Base-by-base conservation (phyloP, 2,797 vertebrate species). In the Miichthys miiuy region DNA sequence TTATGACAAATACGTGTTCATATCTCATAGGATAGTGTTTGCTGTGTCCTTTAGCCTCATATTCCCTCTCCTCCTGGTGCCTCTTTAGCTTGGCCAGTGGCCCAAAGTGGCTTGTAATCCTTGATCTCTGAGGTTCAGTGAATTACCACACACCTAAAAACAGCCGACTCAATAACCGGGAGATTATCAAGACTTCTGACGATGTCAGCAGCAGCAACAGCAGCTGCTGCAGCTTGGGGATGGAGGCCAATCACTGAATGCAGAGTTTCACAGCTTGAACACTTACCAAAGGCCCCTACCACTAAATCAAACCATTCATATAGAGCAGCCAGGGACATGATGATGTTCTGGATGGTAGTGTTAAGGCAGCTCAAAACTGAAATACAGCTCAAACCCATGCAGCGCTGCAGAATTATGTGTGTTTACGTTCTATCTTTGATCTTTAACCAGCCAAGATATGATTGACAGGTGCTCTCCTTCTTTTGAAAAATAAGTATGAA, bases 121-220 rank as follows among this genome's bases (percentile, higher is more conserved):
- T 89, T 81, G 87, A 93, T 93, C 93, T 94, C 83, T 62, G 67
- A 83, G 87, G 84, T 77, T 89, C 85, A 84, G 77, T 87, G 80
- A 92, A 93, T 93, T 90, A 92, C 84, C 80, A 84, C 89, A 91
- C 79, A 76, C 73, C 84, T 68, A 76, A 90, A 93, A 90, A 90
- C 88, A 91, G 92, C 86, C 87, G 81, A 90, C 88, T 92, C 89
- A 84, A 89, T 88, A 88, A 91, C 87, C 64, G 21, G 78, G 83
- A 93, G 89, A 93, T 93, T 92, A 94, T 89, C 79, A 66, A 81
- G 77, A 77, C 83, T 92, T 93, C 72, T 91, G 85, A 91, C 87
- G 83, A 88, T 84, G 89, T 94, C 92, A 93, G 92, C 92, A 92
- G 88, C 81, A 84, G 73, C 84, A 79, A 75, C 67, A 68, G 80